Conservation (phyloP, 2,888 invertebrate species). For the Acronicta psi region DNA sequence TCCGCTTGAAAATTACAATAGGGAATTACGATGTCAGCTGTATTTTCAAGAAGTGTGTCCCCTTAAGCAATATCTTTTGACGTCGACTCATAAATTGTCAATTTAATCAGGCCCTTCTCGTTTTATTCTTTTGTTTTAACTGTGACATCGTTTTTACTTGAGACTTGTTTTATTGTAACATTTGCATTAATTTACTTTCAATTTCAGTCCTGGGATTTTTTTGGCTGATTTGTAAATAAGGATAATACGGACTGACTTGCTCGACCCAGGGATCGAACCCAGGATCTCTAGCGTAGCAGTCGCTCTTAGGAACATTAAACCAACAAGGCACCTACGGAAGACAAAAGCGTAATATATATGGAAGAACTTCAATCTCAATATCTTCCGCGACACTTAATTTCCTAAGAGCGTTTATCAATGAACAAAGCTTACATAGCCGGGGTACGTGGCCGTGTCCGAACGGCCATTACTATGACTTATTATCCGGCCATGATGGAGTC, state of each 20-base stretch:
- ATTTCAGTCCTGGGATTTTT: not conserved
- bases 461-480: constrained; percentile 61
- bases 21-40: constrained; percentile 39
- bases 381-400: constrained; percentile 31
- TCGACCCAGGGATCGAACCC: too few species aligned
- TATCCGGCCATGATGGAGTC: constrained; percentile 52
- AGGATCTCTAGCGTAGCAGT: too few species aligned
- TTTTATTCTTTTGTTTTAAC: constrained; percentile 19
- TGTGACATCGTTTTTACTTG: constrained; percentile 16
- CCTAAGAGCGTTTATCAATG: constrained; percentile 49
- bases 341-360: not conserved
- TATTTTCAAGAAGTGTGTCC: constrained; percentile 22
- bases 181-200: not conserved
- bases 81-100: constrained; percentile 31
- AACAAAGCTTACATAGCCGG: constrained; percentile 28
- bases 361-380: constrained; percentile 14
- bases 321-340: too few species aligned
- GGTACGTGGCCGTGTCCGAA: constrained; percentile 19
- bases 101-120: constrained; percentile 34
- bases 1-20: constrained; percentile 39
- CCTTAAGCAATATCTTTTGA: constrained; percentile 27
- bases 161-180: constrained; percentile 1
- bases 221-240: not conserved
- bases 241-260: too few species aligned
- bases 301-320: too few species aligned